Evolutionary conservation across 2,797 vertebrate genomes (phyloP).

Genomic region (Tenualosa thibaudeaui): DNA sequence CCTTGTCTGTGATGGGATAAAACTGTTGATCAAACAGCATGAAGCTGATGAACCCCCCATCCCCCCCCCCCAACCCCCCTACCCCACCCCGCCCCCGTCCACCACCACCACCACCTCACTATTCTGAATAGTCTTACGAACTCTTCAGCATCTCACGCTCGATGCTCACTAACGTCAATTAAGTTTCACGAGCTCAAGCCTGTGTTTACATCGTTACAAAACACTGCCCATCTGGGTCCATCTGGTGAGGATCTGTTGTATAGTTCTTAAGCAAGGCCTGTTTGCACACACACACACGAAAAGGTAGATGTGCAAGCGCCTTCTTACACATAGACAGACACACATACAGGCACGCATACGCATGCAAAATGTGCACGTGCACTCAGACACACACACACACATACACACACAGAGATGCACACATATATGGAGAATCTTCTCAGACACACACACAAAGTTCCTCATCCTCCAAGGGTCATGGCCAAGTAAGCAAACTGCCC

Average conservation of each 20-base stretch:
- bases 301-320: not conserved
- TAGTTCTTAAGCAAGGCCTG: not conserved
- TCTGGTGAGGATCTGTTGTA: constrained; percentile 28
- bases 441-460: not conserved
- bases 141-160: constrained; percentile 1
- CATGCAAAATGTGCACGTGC: not conserved
- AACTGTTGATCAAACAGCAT: constrained; percentile 1
- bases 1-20: not conserved
- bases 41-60: not conserved
- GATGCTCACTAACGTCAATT: constrained; percentile 11
- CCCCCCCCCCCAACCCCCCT: not conserved
- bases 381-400: not conserved
- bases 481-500: constrained; percentile 26
- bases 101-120: too few species aligned
- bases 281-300: constrained; percentile 14
- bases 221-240: constrained; percentile 46
- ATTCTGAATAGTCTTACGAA: not conserved
- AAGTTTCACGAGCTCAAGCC: constrained; percentile 20
- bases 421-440: not conserved
- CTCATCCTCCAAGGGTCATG: constrained; percentile 1
- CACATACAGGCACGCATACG: not conserved
- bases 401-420: not conserved
- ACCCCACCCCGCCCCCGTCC: not conserved
- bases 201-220: constrained; percentile 50
- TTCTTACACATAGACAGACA: not conserved